These are phyloP conservation scores for Acanthurus tractus DNA, from an alignment of 2,797 vertebrate species.

Conservation along the genomic window DNA sequence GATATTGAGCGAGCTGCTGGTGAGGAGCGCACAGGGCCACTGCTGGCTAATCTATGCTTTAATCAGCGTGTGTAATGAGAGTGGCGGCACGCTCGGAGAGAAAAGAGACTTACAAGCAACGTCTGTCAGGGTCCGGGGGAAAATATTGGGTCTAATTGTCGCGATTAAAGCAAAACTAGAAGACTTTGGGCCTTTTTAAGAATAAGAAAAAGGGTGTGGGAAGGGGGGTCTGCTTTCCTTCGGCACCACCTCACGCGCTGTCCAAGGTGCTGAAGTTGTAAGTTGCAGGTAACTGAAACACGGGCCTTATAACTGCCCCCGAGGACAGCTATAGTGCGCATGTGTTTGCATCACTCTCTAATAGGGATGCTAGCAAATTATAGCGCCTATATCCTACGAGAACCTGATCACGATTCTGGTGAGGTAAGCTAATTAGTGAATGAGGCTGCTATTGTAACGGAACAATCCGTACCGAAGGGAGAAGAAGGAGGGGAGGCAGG, in stretches of 20 bases:
- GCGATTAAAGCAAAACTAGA: conserved; percentile 94
- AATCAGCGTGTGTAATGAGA: conserved; percentile 99
- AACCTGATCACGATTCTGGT: conserved; percentile 86
- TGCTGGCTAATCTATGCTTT: conserved; percentile 99
- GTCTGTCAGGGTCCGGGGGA: conserved; percentile 98
- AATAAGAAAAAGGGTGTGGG: conserved; percentile 53
- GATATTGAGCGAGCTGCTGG: conserved; percentile 99
- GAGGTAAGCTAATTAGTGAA: conserved; percentile 89
- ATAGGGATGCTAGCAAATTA: conserved; percentile 77
- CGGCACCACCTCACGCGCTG: conserved; percentile 46
- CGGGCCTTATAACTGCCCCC: neutral
- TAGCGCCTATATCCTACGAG: conserved; percentile 50
- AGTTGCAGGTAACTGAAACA: neutral
- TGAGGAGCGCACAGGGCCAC: conserved; percentile 97
- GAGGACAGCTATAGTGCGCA: neutral
- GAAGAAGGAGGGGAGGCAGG: conserved; percentile 41
- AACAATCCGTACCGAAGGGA: conserved; percentile 66
- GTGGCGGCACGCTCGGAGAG: conserved; percentile 95
- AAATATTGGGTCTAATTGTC: conserved; percentile 97
- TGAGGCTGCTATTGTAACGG: conserved; percentile 87
- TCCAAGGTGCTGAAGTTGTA: conserved; percentile 64
- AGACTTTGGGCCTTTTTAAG: conserved; percentile 85
- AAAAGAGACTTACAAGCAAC: conserved; percentile 99
- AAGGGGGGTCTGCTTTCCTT: conserved; percentile 31
- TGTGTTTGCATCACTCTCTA: conserved; percentile 17